phyloP scores from a whole-genome alignment of 2,113 vertebrate genomes.

The Semnopithecus entellus region DNA sequence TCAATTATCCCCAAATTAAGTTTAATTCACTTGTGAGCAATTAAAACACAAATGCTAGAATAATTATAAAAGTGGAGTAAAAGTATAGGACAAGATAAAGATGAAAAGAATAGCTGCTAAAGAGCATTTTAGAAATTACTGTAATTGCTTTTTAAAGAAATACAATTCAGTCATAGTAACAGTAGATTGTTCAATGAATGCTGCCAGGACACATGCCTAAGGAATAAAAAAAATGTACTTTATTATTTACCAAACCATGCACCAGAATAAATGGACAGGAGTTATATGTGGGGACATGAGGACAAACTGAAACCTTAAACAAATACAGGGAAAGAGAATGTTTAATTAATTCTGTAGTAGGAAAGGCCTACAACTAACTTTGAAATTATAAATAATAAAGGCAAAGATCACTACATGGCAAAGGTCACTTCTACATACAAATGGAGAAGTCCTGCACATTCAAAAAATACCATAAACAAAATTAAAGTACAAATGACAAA shows the following conservation, averaged over 20 bases:
- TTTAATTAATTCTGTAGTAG: neutral
- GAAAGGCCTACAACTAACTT: neutral
- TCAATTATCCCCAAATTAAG: neutral
- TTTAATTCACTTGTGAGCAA: neutral
- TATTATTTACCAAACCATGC: neutral
- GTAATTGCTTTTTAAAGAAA: neutral
- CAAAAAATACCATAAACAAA: neutral
- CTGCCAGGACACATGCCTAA: neutral
- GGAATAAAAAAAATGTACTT: neutral
- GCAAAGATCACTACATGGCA: neutral
- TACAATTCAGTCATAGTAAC: neutral
- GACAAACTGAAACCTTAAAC: neutral
- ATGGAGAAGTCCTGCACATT: neutral
- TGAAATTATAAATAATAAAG: constrained; percentile 10
- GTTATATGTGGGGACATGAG: neutral
- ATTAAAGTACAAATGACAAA: neutral
- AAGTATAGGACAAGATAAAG: neutral
- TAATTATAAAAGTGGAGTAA: neutral
- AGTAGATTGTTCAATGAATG: neutral
- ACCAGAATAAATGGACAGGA: neutral
- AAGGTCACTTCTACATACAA: neutral
- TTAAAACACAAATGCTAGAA: neutral
- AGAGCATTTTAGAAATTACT: neutral
- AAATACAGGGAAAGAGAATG: neutral
- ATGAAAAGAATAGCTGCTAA: neutral